Base-by-base conservation (phyloP, 2,888 invertebrate species). In the Hypsopygia costalis region DNA sequence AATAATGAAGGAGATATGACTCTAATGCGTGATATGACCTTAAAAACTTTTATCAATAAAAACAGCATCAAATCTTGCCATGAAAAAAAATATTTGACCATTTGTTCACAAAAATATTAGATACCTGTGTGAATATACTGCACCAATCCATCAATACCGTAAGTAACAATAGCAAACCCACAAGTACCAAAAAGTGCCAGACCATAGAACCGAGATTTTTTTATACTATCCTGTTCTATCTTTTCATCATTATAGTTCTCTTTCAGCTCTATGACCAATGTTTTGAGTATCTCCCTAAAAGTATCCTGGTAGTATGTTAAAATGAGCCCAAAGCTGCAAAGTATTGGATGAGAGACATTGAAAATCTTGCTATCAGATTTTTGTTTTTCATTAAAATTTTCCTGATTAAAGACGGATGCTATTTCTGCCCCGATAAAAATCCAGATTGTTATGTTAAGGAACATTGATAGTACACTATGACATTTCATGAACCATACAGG, bases 311-410 rank as follows among this genome's bases (percentile, higher is more conserved):
- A 20, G 5, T 39, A 27, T 3, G 10, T 28, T 0, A 49, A 7
- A 7, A 7, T 31, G 1, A 43, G 8, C 0, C 44, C 21, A 20
- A 38, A 45, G 5, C 29, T 8, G 7, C 25, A 25, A 25, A 25
- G 2, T 4, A 25, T 6, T 8, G 25, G 7, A 12, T 55, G 52
- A 0, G 51, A 30, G 0, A 49, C 20, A 0, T 30, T 22, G 39
- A 50, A 49, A 5, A 56, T 5, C 1, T 44, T 11, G 0, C 28
- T 12, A 25, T 56, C 51, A n/a, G 35, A 9, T 1, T 9, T 40
- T 21, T 58, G 54, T 11, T 53, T 61, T 9, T 57, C 50, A 1
- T 51, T 43, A 37, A 69, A 43, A 11, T 55, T 47, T 1, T 55
- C 49, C 33, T 68, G 66, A 0, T 62, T 63, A 8, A 49, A 40